A percentile compares a stretch with the other conserved stretches of the same genome.
phyloP scores from a whole-genome alignment of 2,888 invertebrate genomes.

The Sinopyrophorus schimmeli region DNA sequence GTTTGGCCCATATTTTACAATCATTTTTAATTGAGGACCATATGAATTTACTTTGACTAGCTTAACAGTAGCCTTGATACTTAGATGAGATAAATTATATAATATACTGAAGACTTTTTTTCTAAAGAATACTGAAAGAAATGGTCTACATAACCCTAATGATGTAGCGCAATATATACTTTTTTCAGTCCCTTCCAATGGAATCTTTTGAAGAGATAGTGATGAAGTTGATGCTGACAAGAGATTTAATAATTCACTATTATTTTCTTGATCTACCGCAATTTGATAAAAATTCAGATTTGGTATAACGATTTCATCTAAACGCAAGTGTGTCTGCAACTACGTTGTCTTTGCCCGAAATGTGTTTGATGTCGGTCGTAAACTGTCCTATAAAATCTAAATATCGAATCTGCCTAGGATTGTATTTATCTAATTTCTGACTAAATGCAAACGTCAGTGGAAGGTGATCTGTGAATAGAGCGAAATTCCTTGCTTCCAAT shows the following conservation, averaged over 20 bases:
- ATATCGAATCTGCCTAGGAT: slow-evolving; percentile 46
- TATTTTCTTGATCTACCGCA: too few relatives aligned
- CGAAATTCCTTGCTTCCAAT: slow-evolving; percentile 44
- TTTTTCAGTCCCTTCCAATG: too few relatives aligned
- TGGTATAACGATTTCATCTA: too few relatives aligned
- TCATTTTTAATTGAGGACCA: too few relatives aligned
- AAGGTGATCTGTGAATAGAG: slow-evolving; percentile 46
- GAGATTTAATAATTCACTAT: too few relatives aligned
- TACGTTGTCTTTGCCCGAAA: slow-evolving; percentile 39
- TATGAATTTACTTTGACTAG: neutral
- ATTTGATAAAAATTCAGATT: too few relatives aligned
- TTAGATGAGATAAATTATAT: neutral
- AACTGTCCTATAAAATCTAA: slow-evolving; percentile 47
- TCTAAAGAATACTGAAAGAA: neutral
- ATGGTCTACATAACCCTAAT: too few relatives aligned
- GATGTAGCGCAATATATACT: too few relatives aligned
- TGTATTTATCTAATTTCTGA: slow-evolving; percentile 36
- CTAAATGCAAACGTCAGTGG: slow-evolving; percentile 44
- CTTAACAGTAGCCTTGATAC: too few relatives aligned
- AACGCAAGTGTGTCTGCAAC: too few relatives aligned
- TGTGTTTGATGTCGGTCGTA: slow-evolving; percentile 43
- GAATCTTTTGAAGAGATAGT: neutral
- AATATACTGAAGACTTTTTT: neutral
- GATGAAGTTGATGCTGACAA: too few relatives aligned
- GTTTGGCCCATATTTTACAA: too few relatives aligned